Conservation (phyloP, 2,888 invertebrate genomes). For the Epinotia ramella region DNA sequence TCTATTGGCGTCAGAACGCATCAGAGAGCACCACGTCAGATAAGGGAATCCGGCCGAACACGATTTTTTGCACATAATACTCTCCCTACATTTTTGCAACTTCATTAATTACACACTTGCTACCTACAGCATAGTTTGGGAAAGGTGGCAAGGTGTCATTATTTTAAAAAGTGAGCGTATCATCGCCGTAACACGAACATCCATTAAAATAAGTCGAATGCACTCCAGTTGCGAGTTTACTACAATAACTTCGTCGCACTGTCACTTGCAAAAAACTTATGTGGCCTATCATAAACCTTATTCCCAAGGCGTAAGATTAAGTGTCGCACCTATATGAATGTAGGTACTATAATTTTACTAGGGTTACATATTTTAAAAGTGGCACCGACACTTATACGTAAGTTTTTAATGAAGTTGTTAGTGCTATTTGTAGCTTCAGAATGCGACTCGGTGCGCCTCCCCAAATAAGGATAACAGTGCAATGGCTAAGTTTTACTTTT, state of each 20-base stretch:
- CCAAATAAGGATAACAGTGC: conserved; percentile 50
- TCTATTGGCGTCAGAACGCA: no score
- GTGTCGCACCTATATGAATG: background rate
- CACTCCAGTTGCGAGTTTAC: background rate
- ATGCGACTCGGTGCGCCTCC: conserved; percentile 54
- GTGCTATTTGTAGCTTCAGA: conserved; percentile 53
- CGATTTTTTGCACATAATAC: no score
- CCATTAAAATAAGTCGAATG: background rate
- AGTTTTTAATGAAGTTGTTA: conserved; percentile 58
- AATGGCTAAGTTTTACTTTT: conserved; percentile 16
- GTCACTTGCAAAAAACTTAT: background rate
- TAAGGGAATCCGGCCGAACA: no score
- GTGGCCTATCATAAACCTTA: background rate
- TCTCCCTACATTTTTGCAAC: no score
- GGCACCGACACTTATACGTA: conserved; percentile 2
- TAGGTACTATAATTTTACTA: background rate
- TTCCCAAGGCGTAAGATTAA: background rate
- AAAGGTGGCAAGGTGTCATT: no score
- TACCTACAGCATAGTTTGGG: no score
- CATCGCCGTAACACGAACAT: background rate
- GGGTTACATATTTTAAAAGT: background rate
- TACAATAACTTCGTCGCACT: background rate
- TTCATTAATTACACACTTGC: no score
- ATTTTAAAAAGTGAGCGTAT: background rate
- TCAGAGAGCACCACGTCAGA: no score